phyloP scores from a whole-genome alignment of 2,888 invertebrate genomes.

The Abscondita cerata region DNA sequence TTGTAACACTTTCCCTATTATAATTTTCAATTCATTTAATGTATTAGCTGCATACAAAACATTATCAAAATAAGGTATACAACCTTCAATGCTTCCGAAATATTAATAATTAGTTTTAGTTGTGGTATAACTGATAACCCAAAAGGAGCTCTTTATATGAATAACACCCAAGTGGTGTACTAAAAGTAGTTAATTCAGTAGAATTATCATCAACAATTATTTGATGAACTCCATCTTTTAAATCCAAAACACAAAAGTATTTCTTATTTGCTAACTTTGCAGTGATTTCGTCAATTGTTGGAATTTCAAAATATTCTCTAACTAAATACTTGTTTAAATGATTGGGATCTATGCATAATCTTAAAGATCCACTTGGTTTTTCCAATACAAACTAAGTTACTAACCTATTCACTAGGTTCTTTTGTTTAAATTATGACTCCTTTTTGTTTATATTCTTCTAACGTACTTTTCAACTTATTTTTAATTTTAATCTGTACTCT shows the following conservation, averaged over 20 bases:
- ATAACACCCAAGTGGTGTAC: conserved; percentile 46
- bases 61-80: conserved; percentile 50
- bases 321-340: conserved; percentile 35
- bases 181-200: conserved; percentile 38
- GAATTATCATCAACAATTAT: conserved; percentile 8
- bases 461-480: conserved; percentile 15
- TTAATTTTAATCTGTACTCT: conserved; percentile 19
- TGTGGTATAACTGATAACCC: conserved; percentile 41
- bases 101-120: conserved; percentile 47
- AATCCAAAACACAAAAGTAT: conserved; percentile 19
- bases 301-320: conserved; percentile 10
- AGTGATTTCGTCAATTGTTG: conserved; percentile 13
- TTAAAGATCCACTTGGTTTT: conserved; percentile 39
- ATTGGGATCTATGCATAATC: conserved; percentile 45
- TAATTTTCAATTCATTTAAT: conserved; percentile 40
- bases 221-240: conserved; percentile 23
- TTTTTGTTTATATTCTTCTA: conserved; percentile 14
- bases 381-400: conserved; percentile 43
- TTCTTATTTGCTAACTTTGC: conserved; percentile 12
- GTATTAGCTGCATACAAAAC: conserved; percentile 28
- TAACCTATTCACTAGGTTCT: conserved; percentile 34
- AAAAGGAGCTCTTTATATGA: conserved; percentile 33
- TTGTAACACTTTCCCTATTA: conserved; percentile 40
- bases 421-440: conserved; percentile 25
- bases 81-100: conserved; percentile 47